These are phyloP conservation scores for Cloeon dipterum DNA, from an alignment of 2,888 invertebrate genomes.

Conservation along the genomic window DNA sequence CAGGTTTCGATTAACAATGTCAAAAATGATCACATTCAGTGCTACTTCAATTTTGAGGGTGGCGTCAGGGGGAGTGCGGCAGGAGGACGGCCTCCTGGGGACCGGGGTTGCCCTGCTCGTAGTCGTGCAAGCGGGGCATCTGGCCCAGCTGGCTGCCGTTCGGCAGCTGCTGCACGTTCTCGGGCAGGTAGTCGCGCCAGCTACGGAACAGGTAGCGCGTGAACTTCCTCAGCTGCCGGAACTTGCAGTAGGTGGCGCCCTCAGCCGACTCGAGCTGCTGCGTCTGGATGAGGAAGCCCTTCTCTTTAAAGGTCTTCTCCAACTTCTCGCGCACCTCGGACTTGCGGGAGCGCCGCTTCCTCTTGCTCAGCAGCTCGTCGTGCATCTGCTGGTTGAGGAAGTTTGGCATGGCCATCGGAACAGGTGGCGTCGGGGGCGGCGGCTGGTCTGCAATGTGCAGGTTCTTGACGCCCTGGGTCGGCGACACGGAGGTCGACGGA, in stretches of 20 bases:
- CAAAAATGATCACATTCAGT: too few relatives aligned
- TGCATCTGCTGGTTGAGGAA: too few relatives aligned
- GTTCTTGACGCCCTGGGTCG: too few relatives aligned
- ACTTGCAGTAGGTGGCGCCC: conserved; percentile 84
- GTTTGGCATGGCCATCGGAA: not conserved
- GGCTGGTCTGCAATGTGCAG: too few relatives aligned
- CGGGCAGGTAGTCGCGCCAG: conserved; percentile 83
- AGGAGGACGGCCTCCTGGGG: not conserved
- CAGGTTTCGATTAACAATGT: too few relatives aligned
- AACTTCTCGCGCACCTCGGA: conserved; percentile 69
- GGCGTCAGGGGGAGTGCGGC: too few relatives aligned
- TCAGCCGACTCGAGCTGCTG: conserved; percentile 83
- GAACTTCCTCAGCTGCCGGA: conserved; percentile 71
- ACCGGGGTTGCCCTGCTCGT: not conserved
- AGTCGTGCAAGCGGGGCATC: too few relatives aligned
- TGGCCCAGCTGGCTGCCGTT: not conserved
- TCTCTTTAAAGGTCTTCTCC: conserved; percentile 80
- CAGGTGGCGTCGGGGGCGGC: not conserved
- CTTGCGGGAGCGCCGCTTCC: conserved; percentile 53
- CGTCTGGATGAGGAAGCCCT: conserved; percentile 79
- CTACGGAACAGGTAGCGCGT: conserved; percentile 76
- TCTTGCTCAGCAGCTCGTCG: conserved; percentile 21
- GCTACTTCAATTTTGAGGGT: too few relatives aligned
- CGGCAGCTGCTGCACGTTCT: conserved; percentile 25
- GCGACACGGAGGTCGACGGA: too few relatives aligned